These are phyloP conservation scores for Delichon dasypus DNA, from an alignment of 2,797 vertebrate genomes.

Conservation along the genomic window DNA sequence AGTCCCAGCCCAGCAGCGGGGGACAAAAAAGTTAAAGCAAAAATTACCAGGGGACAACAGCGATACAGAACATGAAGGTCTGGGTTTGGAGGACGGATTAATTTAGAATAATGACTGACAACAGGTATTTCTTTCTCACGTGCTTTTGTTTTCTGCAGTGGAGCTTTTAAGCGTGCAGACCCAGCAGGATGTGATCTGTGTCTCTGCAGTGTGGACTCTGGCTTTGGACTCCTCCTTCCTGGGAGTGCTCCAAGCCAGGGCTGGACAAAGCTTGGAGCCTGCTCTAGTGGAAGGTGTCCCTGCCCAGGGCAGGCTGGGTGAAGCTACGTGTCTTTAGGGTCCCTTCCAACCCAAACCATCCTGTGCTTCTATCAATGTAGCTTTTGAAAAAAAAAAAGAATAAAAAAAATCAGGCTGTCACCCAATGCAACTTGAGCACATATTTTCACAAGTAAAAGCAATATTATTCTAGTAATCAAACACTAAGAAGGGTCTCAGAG, in stretches of 20 bases:
- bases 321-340: no score
- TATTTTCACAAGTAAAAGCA: not conserved
- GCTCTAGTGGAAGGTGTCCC: not conserved
- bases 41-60: not conserved
- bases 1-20: fast-evolving
- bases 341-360: not conserved
- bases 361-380: not conserved
- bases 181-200: not conserved
- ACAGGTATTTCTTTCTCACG: not conserved
- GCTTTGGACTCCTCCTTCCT: not conserved
- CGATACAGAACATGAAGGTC: not conserved
- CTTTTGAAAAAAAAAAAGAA: not conserved
- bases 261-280: not conserved
- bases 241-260: not conserved
- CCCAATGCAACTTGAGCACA: not conserved
- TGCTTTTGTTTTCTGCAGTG: not conserved
- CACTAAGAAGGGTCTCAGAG: not conserved
- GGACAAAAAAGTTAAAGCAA: not conserved
- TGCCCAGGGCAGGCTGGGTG: not conserved
- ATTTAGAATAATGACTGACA: not conserved
- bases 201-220: not conserved
- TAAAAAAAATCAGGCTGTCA: not conserved
- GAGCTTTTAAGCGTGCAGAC: not conserved
- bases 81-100: not conserved
- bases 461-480: not conserved